Evolutionary conservation across 64 coral and sea anemone species (phyloP).

Genomic region (Pocillopora damicornis): DNA sequence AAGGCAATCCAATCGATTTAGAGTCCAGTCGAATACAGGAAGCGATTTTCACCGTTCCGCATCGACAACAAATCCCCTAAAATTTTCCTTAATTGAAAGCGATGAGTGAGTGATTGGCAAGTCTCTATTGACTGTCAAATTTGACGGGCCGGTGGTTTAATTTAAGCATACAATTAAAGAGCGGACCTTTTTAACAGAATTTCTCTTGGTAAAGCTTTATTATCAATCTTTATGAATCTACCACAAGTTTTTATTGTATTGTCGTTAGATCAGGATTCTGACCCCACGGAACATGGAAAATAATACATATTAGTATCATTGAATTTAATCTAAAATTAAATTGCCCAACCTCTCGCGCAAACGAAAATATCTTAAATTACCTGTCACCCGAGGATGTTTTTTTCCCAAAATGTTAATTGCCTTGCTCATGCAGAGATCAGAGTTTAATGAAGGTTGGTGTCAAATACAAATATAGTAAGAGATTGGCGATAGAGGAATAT

Average conservation of each 20-base stretch:
- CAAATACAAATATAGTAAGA: background rate
- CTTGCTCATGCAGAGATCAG: background rate
- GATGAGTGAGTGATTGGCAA: slow-evolving; percentile 35
- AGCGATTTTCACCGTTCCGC: too few species aligned
- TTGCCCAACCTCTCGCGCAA: background rate
- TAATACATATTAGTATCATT: background rate
- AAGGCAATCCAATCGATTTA: background rate
- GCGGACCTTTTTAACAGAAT: slow-evolving; percentile 10
- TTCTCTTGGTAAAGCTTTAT: background rate
- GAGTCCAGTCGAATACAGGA: background rate
- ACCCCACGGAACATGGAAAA: background rate
- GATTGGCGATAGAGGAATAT: slow-evolving; percentile 30
- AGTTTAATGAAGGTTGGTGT: slow-evolving; percentile 6
- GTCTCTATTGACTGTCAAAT: background rate
- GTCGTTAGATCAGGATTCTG: background rate
- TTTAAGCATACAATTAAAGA: slow-evolving; percentile 32
- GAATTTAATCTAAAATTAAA: background rate
- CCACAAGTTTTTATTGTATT: background rate
- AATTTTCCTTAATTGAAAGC: slow-evolving; percentile 12
- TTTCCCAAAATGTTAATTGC: slow-evolving; percentile 25
- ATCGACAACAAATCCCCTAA: background rate
- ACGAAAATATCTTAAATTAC: background rate
- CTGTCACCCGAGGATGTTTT: background rate
- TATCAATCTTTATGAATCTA: background rate
- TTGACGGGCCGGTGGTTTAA: slow-evolving; percentile 10